A percentile compares a stretch with the other conserved stretches of the same genome.
phyloP scores from a whole-genome alignment of 2,797 vertebrate species.

The Prunella strophiata region DNA sequence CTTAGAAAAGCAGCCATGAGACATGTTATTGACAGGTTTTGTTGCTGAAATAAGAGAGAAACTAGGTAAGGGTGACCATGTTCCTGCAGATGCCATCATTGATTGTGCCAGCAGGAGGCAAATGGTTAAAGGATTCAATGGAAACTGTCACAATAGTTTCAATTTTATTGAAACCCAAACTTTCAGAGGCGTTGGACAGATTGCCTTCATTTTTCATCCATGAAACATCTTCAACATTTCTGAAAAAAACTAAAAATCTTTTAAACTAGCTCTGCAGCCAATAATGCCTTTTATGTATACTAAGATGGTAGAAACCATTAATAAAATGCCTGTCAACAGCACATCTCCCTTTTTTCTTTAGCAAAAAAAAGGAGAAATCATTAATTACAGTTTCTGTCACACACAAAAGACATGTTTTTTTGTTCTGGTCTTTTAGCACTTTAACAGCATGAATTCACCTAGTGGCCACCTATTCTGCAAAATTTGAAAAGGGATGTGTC shows the following conservation, averaged over 20 bases:
- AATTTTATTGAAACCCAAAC: constrained; percentile 83
- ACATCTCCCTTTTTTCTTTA: constrained; percentile 81
- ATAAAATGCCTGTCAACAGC: constrained; percentile 93
- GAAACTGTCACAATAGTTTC: constrained; percentile 86
- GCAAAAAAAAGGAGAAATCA: constrained; percentile 89
- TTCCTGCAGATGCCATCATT: constrained; percentile 76
- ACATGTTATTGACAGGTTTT: constrained; percentile 75
- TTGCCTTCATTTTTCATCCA: constrained; percentile 90
- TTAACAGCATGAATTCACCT: constrained; percentile 86
- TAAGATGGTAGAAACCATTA: constrained; percentile 92
- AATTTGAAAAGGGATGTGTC: constrained; percentile 84
- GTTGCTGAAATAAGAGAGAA: constrained; percentile 70
- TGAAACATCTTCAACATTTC: constrained; percentile 84
- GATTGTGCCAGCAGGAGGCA: constrained; percentile 79
- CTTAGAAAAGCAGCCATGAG: constrained; percentile 69
- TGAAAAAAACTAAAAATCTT: constrained; percentile 81
- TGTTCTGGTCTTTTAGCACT: constrained; percentile 83
- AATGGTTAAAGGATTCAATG: constrained; percentile 84
- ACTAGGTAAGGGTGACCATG: constrained; percentile 59
- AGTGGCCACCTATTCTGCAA: constrained; percentile 89
- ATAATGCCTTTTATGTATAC: constrained; percentile 90
- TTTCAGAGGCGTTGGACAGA: constrained; percentile 84
- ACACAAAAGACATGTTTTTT: constrained; percentile 82
- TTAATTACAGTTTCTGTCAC: constrained; percentile 97
- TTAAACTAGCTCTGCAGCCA: constrained; percentile 84